Evolutionary conservation across 2,888 invertebrate species (phyloP).

Genomic region (Latrodectus hesperus): DNA sequence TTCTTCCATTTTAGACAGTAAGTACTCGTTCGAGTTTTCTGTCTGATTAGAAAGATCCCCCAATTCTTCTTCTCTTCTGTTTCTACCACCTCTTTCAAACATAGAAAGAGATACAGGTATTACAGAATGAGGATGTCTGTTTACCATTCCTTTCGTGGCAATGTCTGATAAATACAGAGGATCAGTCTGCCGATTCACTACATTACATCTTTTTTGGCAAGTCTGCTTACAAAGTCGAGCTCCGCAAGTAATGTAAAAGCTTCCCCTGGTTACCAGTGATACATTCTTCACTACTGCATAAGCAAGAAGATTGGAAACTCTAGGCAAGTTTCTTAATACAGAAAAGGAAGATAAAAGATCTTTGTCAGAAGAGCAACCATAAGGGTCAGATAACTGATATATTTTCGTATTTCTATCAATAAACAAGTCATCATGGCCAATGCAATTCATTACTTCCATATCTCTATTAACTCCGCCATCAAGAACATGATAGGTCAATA

Average conservation of each 20-base stretch:
- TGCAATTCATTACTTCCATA: conserved; percentile 18
- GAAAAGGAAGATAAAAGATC: background rate
- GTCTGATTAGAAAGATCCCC: background rate
- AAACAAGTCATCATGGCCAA: conserved; percentile 5
- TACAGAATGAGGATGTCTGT: background rate
- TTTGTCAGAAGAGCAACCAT: conserved; percentile 10
- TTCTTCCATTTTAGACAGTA: no score
- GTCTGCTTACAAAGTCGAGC: background rate
- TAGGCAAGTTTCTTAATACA: background rate
- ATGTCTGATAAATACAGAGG: background rate
- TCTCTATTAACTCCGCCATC: conserved; percentile 14
- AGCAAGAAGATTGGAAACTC: background rate
- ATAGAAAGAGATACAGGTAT: background rate
- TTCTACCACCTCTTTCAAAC: background rate
- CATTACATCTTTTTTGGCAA: conserved; percentile 3
- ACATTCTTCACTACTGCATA: conserved; percentile 11
- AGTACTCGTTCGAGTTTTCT: no score
- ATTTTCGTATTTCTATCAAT: background rate
- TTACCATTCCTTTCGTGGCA: background rate
- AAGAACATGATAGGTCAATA: background rate
- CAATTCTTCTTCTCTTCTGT: background rate
- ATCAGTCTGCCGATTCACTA: background rate
- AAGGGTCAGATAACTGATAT: conserved; percentile 9
- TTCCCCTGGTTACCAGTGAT: background rate
- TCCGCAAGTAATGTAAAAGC: conserved; percentile 24